Evolutionary conservation across 2,797 vertebrate genomes (phyloP), one percentile per base, ranked within the genome.

Genomic region (Micromesistius poutassou): DNA sequence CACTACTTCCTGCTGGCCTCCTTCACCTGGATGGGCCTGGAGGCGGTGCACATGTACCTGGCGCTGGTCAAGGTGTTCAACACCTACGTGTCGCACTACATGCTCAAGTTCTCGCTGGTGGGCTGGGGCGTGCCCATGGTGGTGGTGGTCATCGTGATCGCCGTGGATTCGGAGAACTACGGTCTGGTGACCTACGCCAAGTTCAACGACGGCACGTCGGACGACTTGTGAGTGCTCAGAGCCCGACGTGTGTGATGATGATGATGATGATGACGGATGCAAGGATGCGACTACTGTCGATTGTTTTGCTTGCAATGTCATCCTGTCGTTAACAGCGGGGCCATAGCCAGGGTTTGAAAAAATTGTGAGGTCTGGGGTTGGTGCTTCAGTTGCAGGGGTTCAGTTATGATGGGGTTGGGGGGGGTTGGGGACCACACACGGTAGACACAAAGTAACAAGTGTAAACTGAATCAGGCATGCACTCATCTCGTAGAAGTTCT

Each of bases 1-100:
- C 98, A 99, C 88, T 99, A 99, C 93, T 98, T 99, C 84, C 94
- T 99, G 62, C 90, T 99, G 89, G 97, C 94, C 30, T 91, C 96
- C 75, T 99, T 99, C 89, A 98, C 97, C 33, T 99, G 98, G 98
- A 99, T 99, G 98, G 97, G 97, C 38, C 93, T 99, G n/a, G 97
- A 99, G 94, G 97, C 96, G 9, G 93, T 98, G 77, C 97, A 99
- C 87, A 99, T 99, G 97, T 99, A 99, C 89, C 82, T 98, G 83
- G 96, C 96, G 13, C 93, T 99, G 0, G 96, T 99, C 73, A 98
- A 99, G 91, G 98, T 99, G 82, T 99, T 99, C 90, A 98, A 98
- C 82, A 96, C 90, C 76, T 95, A 99, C 30, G 85, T 98, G 46
- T 92, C 94, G 46, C 94, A 84, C 91, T 97, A 98, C 81, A 98